Base-by-base conservation (phyloP, 2,113 vertebrate genomes). In the Alosa alosa region DNA sequence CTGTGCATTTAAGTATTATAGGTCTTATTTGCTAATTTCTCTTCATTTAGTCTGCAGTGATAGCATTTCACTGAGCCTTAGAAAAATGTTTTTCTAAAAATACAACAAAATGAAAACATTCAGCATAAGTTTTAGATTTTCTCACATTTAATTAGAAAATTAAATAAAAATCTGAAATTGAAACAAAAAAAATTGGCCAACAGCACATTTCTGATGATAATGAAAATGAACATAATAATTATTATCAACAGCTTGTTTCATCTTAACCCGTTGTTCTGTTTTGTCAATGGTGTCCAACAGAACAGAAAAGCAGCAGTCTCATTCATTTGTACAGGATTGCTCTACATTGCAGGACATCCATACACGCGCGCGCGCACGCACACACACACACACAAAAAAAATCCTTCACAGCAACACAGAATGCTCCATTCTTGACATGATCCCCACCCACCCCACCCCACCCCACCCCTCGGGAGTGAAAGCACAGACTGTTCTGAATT, bases 111-210 rank as follows among this genome's bases (percentile, higher is more conserved):
- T 39, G 13, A 36, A 78, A 78, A 78, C 72, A 78, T 36, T 17
- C 72, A 36, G 31, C 11, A 1, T 7, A 2, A 13, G 2, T 81
- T n/a, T 41, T 82, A 41, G 46, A 75, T 86, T 89, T 87, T 86
- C 5, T 39, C 78, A 50, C 6, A 88, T 90, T 90, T 90, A 88
- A 88, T 89, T 5, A 84, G 31, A 88, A 89, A 90, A 88, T 90
- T 88, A 90, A 90, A 90, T 90, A 89, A 82, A 89, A 86, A 86
- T 84, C 82, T 82, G 41, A 50, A 82, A 87, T 83, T 78, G n/a
- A 86, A 84, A 88, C 11, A 84, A 83, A 75, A 87, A 88, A 4
- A 82, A 88, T 85, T 88, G 84, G 81, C 83, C 84, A 83, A 87
- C 60, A 86, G 82, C 86, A 83, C 83, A 50, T 83, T 64, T 86